phyloP scores from a whole-genome alignment of 2,888 invertebrate species.

The Cryptophagus acutangulus region DNA sequence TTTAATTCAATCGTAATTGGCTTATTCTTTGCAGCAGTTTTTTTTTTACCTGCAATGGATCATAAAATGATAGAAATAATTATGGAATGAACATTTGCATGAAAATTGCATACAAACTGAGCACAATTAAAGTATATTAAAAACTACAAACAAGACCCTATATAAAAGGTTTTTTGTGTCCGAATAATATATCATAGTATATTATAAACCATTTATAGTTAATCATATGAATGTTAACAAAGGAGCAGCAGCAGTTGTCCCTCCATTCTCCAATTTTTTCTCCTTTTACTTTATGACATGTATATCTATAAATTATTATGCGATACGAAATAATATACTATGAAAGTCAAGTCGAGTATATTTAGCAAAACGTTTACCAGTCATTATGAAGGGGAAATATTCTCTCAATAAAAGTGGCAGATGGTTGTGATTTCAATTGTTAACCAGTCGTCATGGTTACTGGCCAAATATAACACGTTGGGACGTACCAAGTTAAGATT shows the following conservation, averaged over 20 bases:
- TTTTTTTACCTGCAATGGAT: neutral
- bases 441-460: conserved; percentile 45
- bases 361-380: conserved; percentile 46
- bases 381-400: conserved; percentile 36
- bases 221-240: conserved; percentile 41
- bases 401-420: conserved; percentile 43
- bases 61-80: conserved; percentile 31
- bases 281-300: conserved; percentile 37
- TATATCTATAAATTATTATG: conserved; percentile 42
- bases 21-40: neutral
- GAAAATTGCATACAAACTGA: conserved; percentile 27
- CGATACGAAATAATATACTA: conserved; percentile 42
- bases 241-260: conserved; percentile 34
- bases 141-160: conserved; percentile 43
- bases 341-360: conserved; percentile 44
- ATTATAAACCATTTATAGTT: conserved; percentile 27
- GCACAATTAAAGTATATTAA: conserved; percentile 44
- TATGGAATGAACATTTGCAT: conserved; percentile 29
- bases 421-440: conserved; percentile 46
- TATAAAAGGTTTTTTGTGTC: neutral
- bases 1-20: too few relatives aligned
- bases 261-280: too few relatives aligned
- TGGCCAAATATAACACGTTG: conserved; percentile 42
- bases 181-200: too few relatives aligned
- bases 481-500: conserved; percentile 33